Evolutionary conservation across 2,888 invertebrate genomes (phyloP).

Genomic region (Beris morrisii): DNA sequence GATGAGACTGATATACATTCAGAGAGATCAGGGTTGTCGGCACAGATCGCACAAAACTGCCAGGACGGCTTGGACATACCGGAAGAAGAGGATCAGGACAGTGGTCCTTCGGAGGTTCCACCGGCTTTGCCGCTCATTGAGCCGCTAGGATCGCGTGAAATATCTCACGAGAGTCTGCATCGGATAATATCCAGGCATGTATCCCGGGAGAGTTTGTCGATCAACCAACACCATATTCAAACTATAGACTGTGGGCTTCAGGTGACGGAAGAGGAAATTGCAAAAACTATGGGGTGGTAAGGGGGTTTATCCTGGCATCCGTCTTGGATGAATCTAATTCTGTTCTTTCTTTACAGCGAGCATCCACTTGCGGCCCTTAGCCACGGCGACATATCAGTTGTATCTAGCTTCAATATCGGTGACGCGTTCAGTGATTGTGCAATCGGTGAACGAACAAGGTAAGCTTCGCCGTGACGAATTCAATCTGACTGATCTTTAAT

Average conservation of each 20-base stretch:
- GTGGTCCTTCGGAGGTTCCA: conserved; percentile 80
- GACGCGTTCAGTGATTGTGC: conserved; percentile 57
- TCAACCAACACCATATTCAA: conserved; percentile 77
- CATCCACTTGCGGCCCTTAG: conserved; percentile 87
- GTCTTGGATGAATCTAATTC: background rate
- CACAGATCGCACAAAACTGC: conserved; percentile 46
- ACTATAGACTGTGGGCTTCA: conserved; percentile 86
- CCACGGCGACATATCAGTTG: conserved; percentile 87
- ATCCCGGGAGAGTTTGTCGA: conserved; percentile 70
- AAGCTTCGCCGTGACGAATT: conserved; percentile 20
- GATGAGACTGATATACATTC: conserved; percentile 56
- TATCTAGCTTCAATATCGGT: conserved; percentile 74
- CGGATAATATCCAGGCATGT: conserved; percentile 55
- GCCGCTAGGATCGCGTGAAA: conserved; percentile 77
- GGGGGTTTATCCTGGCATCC: conserved; percentile 28
- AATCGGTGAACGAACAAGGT: conserved; percentile 56
- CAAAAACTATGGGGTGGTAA: conserved; percentile 75
- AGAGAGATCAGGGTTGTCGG: conserved; percentile 46
- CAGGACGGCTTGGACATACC: conserved; percentile 45
- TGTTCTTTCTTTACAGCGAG: conserved; percentile 58
- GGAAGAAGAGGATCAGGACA: conserved; percentile 75
- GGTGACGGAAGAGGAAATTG: conserved; percentile 92
- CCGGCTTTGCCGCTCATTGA: conserved; percentile 78
- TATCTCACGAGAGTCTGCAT: conserved; percentile 81
- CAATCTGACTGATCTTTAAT: background rate